These are phyloP conservation scores for Leptura quadrifasciata DNA, from an alignment of 2,888 invertebrate genomes.

Conservation along the genomic window DNA sequence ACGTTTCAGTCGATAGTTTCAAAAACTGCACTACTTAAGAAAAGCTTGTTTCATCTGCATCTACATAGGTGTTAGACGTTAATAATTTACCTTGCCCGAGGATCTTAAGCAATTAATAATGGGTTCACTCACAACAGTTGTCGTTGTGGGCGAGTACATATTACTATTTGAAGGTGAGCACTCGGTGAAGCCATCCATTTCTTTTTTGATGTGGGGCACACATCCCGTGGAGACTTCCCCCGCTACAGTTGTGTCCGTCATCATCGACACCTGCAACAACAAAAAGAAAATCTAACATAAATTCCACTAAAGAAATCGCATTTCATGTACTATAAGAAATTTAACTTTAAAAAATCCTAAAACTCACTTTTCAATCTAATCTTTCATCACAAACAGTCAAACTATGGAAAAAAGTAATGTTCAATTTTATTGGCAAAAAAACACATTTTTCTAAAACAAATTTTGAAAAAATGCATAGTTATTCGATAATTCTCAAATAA, in stretches of 20 bases:
- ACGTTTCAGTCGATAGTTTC: no score
- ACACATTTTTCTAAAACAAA: no score
- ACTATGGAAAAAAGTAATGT: no score
- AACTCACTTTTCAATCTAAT: no score
- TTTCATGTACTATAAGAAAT: no score
- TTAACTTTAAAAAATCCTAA: no score
- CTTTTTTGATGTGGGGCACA: conserved; percentile 75
- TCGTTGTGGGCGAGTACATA: conserved; percentile 77
- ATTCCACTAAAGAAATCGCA: not conserved
- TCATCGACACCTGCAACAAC: conserved; percentile 81
- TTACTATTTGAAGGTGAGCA: conserved; percentile 76
- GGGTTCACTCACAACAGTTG: conserved; percentile 45
- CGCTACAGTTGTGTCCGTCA: conserved; percentile 76
- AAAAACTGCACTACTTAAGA: not conserved
- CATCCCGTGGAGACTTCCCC: conserved; percentile 63
- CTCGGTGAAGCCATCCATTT: conserved; percentile 75
- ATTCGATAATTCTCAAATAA: no score
- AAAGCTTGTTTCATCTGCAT: not conserved
- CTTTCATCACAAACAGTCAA: no score
- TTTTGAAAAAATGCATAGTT: no score
- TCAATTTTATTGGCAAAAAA: no score
- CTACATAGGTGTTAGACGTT: not conserved
- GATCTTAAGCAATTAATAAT: conserved; percentile 29
- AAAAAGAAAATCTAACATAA: conserved; percentile 9
- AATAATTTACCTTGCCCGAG: conserved; percentile 30